phyloP scores from a whole-genome alignment of 1,140 invertebrate genomes.

The Tribolium castaneum region DNA sequence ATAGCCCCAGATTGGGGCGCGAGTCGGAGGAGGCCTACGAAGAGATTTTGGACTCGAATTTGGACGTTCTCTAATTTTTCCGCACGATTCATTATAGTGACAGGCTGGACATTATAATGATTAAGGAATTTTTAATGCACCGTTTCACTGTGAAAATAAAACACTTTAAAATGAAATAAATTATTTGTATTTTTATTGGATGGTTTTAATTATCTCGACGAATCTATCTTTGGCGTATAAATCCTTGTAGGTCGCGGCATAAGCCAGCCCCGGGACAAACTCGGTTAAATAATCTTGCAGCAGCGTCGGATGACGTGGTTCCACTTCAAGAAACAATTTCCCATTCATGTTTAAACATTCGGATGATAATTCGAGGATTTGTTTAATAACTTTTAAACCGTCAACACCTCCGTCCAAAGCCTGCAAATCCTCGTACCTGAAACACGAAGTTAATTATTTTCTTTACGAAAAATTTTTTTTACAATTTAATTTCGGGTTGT shows the following conservation, averaged over 20 bases:
- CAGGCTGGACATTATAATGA: conserved; percentile 40
- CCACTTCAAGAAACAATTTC: conserved; percentile 70
- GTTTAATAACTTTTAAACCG: conserved; percentile 70
- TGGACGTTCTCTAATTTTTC: neutral
- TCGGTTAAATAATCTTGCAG: conserved; percentile 66
- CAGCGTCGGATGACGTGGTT: conserved; percentile 68
- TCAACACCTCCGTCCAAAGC: conserved; percentile 74
- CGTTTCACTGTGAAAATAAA: conserved; percentile 36
- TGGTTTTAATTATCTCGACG: conserved; percentile 65
- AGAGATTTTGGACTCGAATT: neutral
- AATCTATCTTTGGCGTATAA: conserved; percentile 70
- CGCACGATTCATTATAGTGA: conserved; percentile 26
- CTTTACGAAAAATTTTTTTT: conserved; percentile 56
- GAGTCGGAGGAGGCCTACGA: conserved; percentile 30
- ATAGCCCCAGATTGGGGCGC: conserved; percentile 30
- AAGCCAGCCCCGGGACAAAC: conserved; percentile 63
- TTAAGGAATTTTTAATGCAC: conserved; percentile 7
- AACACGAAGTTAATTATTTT: neutral
- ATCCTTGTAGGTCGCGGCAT: conserved; percentile 68
- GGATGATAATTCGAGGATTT: conserved; percentile 68
- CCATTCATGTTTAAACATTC: conserved; percentile 65
- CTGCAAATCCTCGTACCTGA: conserved; percentile 72
- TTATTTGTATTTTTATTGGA: conserved; percentile 34
- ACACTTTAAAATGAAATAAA: conserved; percentile 1
- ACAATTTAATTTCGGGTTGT: conserved; percentile 72